These are phyloP conservation scores for Hemibagrus guttatus DNA, from an alignment of 2,797 vertebrate genomes.

Conservation along the genomic window DNA sequence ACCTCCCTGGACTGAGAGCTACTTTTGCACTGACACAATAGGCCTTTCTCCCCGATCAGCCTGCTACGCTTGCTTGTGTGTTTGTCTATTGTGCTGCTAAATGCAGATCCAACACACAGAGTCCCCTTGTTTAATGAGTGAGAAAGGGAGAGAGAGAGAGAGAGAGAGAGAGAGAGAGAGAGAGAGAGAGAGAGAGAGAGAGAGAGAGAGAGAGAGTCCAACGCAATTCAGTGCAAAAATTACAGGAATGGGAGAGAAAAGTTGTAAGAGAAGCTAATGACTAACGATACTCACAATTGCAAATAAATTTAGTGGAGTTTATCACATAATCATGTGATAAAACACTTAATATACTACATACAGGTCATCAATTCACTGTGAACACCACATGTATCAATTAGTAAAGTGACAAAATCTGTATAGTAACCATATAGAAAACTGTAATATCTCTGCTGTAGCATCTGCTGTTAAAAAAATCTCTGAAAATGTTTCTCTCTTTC, in stretches of 20 bases:
- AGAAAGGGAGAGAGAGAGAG: constrained; percentile 4
- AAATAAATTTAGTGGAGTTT: neutral
- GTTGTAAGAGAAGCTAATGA: neutral
- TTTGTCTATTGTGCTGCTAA: constrained; percentile 51
- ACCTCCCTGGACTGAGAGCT: constrained; percentile 44
- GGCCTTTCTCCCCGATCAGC: constrained; percentile 47
- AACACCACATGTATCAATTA: neutral
- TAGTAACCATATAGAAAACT: neutral
- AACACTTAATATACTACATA: neutral
- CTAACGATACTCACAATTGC: neutral
- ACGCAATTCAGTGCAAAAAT: neutral
- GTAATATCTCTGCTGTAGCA: neutral
- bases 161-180: neutral
- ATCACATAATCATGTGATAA: neutral
- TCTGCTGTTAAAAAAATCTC: neutral
- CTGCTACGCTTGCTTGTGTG: constrained; percentile 45
- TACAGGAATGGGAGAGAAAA: neutral
- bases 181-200: constrained; percentile 7
- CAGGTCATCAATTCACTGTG: neutral
- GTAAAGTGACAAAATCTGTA: neutral
- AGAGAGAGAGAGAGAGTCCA: neutral
- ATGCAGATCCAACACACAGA: constrained; percentile 38
- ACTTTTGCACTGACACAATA: constrained; percentile 53
- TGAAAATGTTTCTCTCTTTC: neutral
- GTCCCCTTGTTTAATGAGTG: constrained; percentile 28